phyloP scores from a whole-genome alignment of 2,888 invertebrate species.

The Scaptomyza polygonia region DNA sequence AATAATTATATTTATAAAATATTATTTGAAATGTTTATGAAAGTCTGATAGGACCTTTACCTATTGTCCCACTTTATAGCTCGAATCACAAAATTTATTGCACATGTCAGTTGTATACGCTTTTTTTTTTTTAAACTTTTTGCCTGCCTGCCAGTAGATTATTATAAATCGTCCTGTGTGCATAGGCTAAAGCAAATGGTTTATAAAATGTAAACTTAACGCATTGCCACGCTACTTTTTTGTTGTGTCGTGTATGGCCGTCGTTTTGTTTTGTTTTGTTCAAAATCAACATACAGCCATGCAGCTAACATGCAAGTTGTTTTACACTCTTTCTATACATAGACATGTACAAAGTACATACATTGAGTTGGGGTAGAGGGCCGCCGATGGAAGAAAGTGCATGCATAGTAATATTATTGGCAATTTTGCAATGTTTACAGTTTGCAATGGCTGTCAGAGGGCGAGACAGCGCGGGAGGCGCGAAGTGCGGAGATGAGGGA shows the following conservation, averaged over 20 bases:
- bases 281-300: slow-evolving; percentile 11
- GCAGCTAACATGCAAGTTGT: slow-evolving; percentile 1
- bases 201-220: slow-evolving; percentile 17
- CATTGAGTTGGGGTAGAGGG: background rate
- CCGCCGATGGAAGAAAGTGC: background rate
- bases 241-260: background rate
- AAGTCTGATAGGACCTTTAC: background rate
- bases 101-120: background rate
- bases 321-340: background rate
- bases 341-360: background rate
- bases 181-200: slow-evolving; percentile 7
- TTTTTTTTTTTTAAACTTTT: background rate
- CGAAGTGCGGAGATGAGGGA: slow-evolving; percentile 30
- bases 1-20: too few relatives aligned
- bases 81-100: background rate
- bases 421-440: slow-evolving; percentile 73
- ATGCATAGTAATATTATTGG: slow-evolving; percentile 61
- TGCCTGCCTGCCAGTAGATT: background rate
- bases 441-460: slow-evolving; percentile 54
- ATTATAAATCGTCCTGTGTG: background rate
- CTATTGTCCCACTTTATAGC: background rate
- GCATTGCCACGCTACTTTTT: slow-evolving; percentile 20
- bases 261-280: slow-evolving; percentile 16
- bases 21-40: too few relatives aligned
- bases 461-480: slow-evolving; percentile 15